Percentiles rank a stretch among this genome's conserved stretches.
These are phyloP conservation scores for Porphyrio hochstetteri DNA, from an alignment of 2,113 vertebrate species.

Conservation along the genomic window DNA sequence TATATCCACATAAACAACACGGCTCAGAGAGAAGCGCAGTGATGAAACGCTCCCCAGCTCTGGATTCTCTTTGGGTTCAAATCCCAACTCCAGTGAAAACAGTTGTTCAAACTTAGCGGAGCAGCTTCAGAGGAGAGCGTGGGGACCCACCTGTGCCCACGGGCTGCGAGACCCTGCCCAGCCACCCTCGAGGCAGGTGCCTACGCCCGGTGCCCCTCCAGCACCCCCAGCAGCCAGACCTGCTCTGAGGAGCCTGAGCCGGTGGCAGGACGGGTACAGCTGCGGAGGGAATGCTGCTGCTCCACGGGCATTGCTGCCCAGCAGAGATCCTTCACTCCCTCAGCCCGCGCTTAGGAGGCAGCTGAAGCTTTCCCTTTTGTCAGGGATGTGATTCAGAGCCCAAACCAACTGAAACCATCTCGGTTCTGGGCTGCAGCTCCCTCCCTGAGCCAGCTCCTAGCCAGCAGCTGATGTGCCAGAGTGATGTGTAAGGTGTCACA, in stretches of 20 bases:
- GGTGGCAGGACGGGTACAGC: neutral
- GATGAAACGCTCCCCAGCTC: neutral
- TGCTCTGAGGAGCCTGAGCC: neutral
- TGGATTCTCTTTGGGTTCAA: neutral
- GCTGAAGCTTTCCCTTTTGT: neutral
- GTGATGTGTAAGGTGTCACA: neutral
- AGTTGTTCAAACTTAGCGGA: neutral
- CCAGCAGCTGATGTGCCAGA: neutral
- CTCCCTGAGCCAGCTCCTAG: neutral
- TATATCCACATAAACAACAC: neutral
- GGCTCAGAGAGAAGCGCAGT: neutral
- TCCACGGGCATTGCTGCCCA: no score
- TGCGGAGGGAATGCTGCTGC: neutral
- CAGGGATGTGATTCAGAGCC: neutral
- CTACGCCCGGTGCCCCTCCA: neutral
- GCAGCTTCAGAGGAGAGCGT: neutral
- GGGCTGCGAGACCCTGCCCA: neutral
- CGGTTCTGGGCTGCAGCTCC: neutral
- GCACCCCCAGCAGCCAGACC: neutral
- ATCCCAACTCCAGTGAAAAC: neutral
- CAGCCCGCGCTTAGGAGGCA: neutral
- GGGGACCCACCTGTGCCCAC: neutral
- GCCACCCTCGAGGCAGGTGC: rapidly evolving
- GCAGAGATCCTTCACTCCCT: neutral
- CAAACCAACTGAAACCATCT: neutral